A percentile compares a stretch with the other conserved stretches of the same genome.
Evolutionary conservation across 2,797 vertebrate genomes (phyloP).

Genomic region (Tenualosa ilisha): DNA sequence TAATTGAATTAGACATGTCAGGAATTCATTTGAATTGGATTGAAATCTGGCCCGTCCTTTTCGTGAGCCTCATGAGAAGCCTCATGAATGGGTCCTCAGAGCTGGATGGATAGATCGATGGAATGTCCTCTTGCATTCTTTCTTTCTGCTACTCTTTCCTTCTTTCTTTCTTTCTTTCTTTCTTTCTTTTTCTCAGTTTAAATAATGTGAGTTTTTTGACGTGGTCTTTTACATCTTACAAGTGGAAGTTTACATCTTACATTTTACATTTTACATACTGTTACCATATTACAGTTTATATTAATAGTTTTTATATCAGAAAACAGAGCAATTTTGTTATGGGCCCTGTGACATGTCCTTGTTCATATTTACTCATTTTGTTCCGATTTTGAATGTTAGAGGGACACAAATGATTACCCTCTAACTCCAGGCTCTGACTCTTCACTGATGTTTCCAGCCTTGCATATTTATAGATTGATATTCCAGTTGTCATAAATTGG

Average conservation of each 20-base stretch:
- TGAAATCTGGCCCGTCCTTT: constrained; percentile 23
- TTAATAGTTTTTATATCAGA: not conserved
- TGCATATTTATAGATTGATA: no score
- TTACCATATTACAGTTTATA: no score
- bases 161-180: not conserved
- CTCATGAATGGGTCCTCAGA: constrained; percentile 39
- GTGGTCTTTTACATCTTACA: not conserved
- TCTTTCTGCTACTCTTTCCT: not conserved
- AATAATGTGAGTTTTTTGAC: not conserved
- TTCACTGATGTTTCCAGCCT: no score
- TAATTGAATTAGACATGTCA: constrained; percentile 45
- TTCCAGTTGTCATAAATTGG: not conserved
- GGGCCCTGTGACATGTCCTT: not conserved
- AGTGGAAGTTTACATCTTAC: no score
- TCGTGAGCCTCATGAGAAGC: constrained; percentile 23
- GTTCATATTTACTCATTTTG: not conserved
- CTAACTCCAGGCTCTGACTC: no score
- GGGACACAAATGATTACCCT: not conserved
- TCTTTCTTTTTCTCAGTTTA: not conserved
- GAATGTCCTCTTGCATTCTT: not conserved
- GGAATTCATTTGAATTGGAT: constrained; percentile 39
- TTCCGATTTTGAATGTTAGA: not conserved
- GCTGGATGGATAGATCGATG: not conserved
- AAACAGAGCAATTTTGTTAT: not conserved
- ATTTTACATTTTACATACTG: no score